phyloP scores from a whole-genome alignment of 2,113 vertebrate species.

The Lathamus discolor region DNA sequence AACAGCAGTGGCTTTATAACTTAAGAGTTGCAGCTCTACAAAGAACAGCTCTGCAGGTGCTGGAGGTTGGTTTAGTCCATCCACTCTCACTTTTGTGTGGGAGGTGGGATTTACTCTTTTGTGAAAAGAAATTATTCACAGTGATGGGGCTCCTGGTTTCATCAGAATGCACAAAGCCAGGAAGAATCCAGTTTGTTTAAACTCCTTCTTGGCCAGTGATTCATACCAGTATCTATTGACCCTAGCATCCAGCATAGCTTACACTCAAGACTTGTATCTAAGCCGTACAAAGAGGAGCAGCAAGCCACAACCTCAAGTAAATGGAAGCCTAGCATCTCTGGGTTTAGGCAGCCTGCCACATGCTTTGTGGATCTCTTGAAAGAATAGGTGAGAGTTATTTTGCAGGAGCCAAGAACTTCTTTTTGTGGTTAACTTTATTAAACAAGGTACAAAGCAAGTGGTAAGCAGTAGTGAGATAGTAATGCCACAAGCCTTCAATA shows the following conservation, averaged over 20 bases:
- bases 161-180: neutral
- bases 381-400: neutral
- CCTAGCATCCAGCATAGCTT: neutral
- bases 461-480: neutral
- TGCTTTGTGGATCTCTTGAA: neutral
- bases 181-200: neutral
- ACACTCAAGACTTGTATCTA: rapidly evolving
- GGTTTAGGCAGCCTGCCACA: neutral
- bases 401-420: slow-evolving; percentile 14
- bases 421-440: neutral
- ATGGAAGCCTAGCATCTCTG: neutral
- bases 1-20: neutral
- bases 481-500: neutral
- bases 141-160: neutral
- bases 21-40: neutral
- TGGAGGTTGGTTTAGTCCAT: neutral
- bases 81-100: rapidly evolving
- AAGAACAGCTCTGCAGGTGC: neutral
- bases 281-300: neutral
- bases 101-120: neutral
- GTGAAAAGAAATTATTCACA: neutral
- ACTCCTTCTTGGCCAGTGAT: neutral
- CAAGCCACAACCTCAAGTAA: neutral
- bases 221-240: rapidly evolving
- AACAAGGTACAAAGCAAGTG: neutral